Evolutionary conservation across 2,888 invertebrate genomes (phyloP).

Genomic region (Athalia rosae): DNA sequence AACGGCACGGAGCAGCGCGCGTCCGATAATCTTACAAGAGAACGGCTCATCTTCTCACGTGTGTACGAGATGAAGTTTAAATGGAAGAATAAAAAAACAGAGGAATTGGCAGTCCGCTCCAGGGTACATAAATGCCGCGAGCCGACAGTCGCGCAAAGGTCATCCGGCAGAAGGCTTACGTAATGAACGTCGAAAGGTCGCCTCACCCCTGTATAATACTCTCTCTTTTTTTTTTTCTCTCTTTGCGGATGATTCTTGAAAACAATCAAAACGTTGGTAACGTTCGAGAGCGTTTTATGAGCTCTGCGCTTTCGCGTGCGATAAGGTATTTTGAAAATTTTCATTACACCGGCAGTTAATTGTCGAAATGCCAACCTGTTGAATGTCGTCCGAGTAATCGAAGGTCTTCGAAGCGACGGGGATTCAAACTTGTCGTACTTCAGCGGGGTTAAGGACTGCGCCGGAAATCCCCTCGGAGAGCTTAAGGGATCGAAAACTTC

Average conservation of each 20-base stretch:
- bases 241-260: neutral
- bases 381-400: too few relatives aligned
- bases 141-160: constrained; percentile 38
- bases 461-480: too few relatives aligned
- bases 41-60: constrained; percentile 25
- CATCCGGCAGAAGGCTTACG: constrained; percentile 27
- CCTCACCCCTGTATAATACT: constrained; percentile 23
- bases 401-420: too few relatives aligned
- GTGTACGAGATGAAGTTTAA: neutral
- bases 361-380: too few relatives aligned
- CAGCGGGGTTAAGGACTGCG: too few relatives aligned
- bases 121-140: constrained; percentile 42
- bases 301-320: too few relatives aligned
- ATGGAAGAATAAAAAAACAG: constrained; percentile 2
- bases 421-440: neutral
- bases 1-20: constrained; percentile 1
- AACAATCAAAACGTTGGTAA: too few relatives aligned
- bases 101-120: constrained; percentile 16
- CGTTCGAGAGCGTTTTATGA: too few relatives aligned
- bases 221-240: neutral
- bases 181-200: constrained; percentile 34
- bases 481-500: neutral
- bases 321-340: too few relatives aligned
- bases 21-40: neutral
- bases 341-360: too few relatives aligned